Conservation (phyloP, 30 jellyfish, hydroid and myxozoan genomes). For the Clytia hemisphaerica region DNA sequence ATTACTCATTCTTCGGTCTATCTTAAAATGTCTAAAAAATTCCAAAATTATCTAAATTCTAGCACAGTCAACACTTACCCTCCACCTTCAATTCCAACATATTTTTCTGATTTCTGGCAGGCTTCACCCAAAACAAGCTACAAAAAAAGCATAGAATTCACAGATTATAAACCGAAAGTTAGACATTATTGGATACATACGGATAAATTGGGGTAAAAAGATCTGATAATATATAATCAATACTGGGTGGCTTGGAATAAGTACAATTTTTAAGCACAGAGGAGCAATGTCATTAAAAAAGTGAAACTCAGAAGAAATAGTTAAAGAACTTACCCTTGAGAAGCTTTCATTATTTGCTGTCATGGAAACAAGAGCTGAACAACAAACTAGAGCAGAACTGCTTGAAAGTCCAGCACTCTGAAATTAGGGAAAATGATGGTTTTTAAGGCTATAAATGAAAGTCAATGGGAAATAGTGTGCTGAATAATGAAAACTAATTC, state of each 20-base stretch:
- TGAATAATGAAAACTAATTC: too few species aligned
- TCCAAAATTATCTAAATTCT: too few species aligned
- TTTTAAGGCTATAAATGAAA: neutral
- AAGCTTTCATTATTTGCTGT: constrained; percentile 39
- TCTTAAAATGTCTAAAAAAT: neutral
- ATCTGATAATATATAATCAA: neutral
- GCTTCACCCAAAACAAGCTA: constrained; percentile 76
- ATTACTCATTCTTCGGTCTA: too few species aligned
- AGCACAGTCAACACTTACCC: constrained; percentile 74
- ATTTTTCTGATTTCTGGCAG: constrained; percentile 69
- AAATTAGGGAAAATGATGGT: neutral
- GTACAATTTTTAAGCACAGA: too few species aligned
- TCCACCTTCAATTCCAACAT: constrained; percentile 95
- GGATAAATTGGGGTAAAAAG: neutral
- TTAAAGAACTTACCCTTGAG: constrained; percentile 55
- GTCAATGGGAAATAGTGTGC: too few species aligned
- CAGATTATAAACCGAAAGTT: too few species aligned
- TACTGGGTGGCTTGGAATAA: neutral
- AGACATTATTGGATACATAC: too few species aligned
- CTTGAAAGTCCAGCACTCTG: constrained; percentile 98
- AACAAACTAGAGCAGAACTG: constrained; percentile 93
- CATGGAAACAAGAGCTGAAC: constrained; percentile 82
- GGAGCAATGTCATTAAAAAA: too few species aligned
- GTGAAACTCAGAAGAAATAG: too few species aligned
- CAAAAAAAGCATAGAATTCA: too few species aligned